Evolutionary conservation across 1,140 invertebrate genomes (phyloP), one percentile per base, ranked within the genome.

Genomic region (Venustaconcha ellipsiformis): DNA sequence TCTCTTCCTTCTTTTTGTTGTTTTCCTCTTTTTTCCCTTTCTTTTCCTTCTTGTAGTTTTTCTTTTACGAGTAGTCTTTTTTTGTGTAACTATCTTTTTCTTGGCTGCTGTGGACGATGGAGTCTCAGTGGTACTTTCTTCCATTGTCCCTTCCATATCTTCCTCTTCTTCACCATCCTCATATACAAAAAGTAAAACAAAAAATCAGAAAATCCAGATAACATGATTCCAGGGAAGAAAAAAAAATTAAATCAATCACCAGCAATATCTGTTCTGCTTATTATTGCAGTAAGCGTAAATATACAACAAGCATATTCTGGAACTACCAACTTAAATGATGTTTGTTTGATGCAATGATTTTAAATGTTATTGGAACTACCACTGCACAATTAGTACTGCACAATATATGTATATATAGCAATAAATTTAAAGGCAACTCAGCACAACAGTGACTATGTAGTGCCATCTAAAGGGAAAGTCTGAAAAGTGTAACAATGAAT

Each of bases 1-100:
- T 68, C 71, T 80, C 57, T 60, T 80, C 60, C 67, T 78, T 30
- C 67, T 80, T 73, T 78, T 84, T 14, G 72, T 77, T 37, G 78
- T 82, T 60, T 74, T 82, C 60, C 76, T 81, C n/a, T 48, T 75
- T 60, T 18, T 80, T 69, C 62, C 79, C 18, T 59, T 77, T 23
- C 26, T 74, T 20, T 67, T 78, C 15, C 56, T 76, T 67, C 62
- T 82, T 26, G 56, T 78, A 57, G 70, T 79, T 13, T 63, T 74
- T 71, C 58, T 78, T 57, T 62, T 79, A 20, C 70, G 70, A 30
- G 80, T n/a, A 20, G 78, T 79, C 63, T 64, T 82, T 57, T 73
- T 83, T 56, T 37, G 78, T 67, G 70, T 67, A 70, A 77, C 48
- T 68, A 65, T 78, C 64, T 75, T 84, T 76, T 59, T 74, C 23